Conservation (phyloP, 2,113 vertebrate genomes). For the Eurystomus gularis region DNA sequence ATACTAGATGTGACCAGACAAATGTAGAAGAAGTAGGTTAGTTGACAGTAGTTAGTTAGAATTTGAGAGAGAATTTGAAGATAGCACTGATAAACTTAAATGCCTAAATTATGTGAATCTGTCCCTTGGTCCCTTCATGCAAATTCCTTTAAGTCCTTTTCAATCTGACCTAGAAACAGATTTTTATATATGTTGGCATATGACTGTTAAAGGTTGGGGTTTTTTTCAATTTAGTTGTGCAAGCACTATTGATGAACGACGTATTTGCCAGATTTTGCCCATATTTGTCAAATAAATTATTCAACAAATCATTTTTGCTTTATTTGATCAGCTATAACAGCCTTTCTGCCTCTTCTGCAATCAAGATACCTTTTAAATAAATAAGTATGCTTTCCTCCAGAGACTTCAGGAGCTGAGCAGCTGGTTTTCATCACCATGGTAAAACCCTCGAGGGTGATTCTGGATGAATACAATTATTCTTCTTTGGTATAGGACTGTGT, state of each 20-base stretch:
- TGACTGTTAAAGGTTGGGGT: background rate
- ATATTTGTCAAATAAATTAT: slow-evolving; percentile 68
- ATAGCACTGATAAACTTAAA: background rate
- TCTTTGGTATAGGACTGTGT: background rate
- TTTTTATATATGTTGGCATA: background rate
- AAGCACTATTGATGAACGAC: slow-evolving; percentile 33
- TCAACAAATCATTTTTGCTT: slow-evolving; percentile 40
- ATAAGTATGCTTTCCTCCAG: slow-evolving; percentile 19
- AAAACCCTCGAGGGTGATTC: slow-evolving; percentile 28
- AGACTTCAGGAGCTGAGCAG: background rate
- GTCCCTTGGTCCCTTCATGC: background rate
- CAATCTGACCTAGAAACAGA: background rate
- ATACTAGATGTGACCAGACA: background rate
- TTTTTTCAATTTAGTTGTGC: slow-evolving; percentile 3
- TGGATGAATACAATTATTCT: background rate
- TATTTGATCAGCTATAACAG: slow-evolving; percentile 56
- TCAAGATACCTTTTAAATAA: slow-evolving; percentile 60
- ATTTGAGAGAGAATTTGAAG: slow-evolving; percentile 20
- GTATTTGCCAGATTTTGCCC: slow-evolving; percentile 41
- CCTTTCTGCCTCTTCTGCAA: slow-evolving; percentile 39
- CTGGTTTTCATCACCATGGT: slow-evolving; percentile 28
- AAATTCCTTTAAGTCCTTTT: background rate
- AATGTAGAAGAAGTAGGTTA: too few species aligned
- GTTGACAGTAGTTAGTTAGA: too few species aligned
- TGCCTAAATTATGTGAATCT: background rate